Evolutionary conservation across 2,797 vertebrate genomes (phyloP), one percentile per base, ranked within the genome.

Genomic region (Eurystomus glaucurus): DNA sequence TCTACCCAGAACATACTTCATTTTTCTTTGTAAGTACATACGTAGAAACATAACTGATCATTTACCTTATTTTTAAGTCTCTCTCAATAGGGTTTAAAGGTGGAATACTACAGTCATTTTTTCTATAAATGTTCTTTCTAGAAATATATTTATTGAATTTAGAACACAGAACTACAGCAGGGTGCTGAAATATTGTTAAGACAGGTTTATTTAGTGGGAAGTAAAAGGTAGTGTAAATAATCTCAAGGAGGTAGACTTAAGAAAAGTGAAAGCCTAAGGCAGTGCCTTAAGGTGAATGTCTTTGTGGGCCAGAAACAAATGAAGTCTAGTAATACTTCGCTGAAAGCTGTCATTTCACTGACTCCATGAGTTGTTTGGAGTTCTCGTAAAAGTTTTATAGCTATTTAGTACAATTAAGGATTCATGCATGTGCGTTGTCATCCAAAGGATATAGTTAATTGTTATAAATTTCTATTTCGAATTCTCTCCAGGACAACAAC

Each of bases 271-370:
- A 78, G 50, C 91, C 74, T 50, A 61, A 93, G 80, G 74, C 80
- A 81, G 11, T 87, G 70, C 89, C 81, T 78, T 57, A 57, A 52
- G 80, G 37, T 87, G 43, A 61, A 65, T 65, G 33, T 78, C 95
- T 93, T 83, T 72, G 25, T 46, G 84, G 91, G 77, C 41, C 65
- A 87, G 89, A 81, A 89, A 72, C 69, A 92, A 92, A 84, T 9
- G 11, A 90, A 75, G 14, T 61, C 57, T 93, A 78, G 45, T 72
- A 84, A 95, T 92, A 93, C 62, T 78, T 61, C 28, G 66, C 48
- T 85, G 61, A 77, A 92, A 90, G 51, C 41, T 68, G 35, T 55
- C 16, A 17, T 83, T 83, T 85, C 54, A 35, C 64, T 37, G 20
- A 45, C 51, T 75, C 9, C 26, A 6, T 3, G 22, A 35, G 29